Base-by-base conservation (phyloP, 2,113 vertebrate species). In the Suncus etruscus region DNA sequence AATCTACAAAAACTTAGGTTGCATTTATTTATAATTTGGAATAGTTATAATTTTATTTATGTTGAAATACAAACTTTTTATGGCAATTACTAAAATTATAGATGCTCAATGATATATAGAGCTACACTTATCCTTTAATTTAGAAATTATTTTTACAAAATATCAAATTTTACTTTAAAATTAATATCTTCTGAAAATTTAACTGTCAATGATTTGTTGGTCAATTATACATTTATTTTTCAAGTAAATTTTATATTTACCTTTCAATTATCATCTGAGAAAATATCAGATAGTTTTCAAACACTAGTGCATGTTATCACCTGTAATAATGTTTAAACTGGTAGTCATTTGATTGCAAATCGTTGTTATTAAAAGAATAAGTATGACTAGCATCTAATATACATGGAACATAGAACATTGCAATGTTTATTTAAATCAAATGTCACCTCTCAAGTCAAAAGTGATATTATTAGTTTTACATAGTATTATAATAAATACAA, bases 401-500 rank as follows among this genome's bases (percentile, higher is more conserved):
- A 12, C 4, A 58, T 14, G 54, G 15, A 16, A 16, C 54, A 16
- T 16, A 58, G 54, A 58, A 5, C 54, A 58, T 58, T 58, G 18
- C 54, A 58, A 16, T 18, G 18, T 16, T 58, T 58, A 16, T 58
- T 58, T 14, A 5, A 58, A 16, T 58, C 54, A 58, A 58, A 31
- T 66, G 63, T 91, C 3, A 69, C 3, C 93, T 95, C 3, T 87
- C 88, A 91, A 69, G 51, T 29, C 8, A 18, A 72, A 83, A 31
- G 54, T 82, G 63, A 22, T 3, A 25, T 39, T 51, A 86, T 16
- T 88, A 20, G 79, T 45, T 94, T 58, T 63, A 72, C 22, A n/a
- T 90, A 16, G 47, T 79, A 94, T 29, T 74, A 27, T 86, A 83
- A 7, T 65, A 94, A 87, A 79, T 92, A 11, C 22, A 74, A 24